Evolutionary conservation across 2,797 vertebrate species (phyloP).

Genomic region (Aphelocoma californica): DNA sequence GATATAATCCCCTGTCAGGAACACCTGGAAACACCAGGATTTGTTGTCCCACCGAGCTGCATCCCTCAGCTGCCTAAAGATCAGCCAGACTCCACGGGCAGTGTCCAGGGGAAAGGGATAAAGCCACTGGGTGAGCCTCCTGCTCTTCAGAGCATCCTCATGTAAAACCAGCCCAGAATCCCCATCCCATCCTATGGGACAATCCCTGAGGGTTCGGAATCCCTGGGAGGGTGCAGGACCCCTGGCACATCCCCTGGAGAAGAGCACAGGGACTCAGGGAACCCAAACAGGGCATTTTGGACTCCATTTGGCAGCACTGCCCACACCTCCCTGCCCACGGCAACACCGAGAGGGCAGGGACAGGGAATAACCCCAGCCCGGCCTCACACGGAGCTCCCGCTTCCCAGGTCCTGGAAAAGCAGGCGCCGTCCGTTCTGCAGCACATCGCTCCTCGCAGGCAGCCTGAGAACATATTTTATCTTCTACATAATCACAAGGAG

Average conservation of each 20-base stretch:
- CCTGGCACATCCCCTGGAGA: background rate
- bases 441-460: background rate
- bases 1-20: background rate
- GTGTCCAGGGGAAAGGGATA: background rate
- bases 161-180: background rate
- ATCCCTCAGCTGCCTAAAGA: background rate
- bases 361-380: background rate
- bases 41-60: background rate
- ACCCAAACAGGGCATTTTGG: fast-evolving
- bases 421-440: background rate
- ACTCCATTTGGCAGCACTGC: fast-evolving
- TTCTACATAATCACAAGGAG: background rate
- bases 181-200: background rate
- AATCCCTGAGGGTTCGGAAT: background rate
- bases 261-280: background rate
- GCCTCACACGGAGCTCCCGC: background rate
- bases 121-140: background rate
- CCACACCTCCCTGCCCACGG: background rate
- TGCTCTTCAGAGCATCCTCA: background rate
- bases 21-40: background rate
- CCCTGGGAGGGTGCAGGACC: fast-evolving
- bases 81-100: background rate
- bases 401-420: background rate
- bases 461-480: slow-evolving; percentile 28
- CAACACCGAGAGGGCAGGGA: fast-evolving